These are phyloP conservation scores for Neostethus bicornis DNA, from an alignment of 2,797 vertebrate genomes.

Conservation along the genomic window DNA sequence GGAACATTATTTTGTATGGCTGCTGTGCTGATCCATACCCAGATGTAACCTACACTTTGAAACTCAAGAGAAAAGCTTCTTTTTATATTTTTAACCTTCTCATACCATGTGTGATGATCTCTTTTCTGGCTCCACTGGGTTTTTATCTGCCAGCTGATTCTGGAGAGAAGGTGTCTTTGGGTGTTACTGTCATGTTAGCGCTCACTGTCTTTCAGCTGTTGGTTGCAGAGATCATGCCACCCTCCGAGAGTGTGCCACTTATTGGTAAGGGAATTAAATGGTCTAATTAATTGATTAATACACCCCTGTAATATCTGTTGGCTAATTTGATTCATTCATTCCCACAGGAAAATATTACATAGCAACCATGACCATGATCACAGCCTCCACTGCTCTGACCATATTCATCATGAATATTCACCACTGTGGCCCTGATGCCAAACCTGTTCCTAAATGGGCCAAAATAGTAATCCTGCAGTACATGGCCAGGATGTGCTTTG, in stretches of 20 bases:
- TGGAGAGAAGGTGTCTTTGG: constrained; percentile 92
- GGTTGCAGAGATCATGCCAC: constrained; percentile 94
- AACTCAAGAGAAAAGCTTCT: constrained; percentile 86
- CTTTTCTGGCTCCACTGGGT: constrained; percentile 89
- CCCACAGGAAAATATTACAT: constrained; percentile 93
- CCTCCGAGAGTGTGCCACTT: constrained; percentile 90
- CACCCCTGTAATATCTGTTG: neutral
- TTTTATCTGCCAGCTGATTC: constrained; percentile 94
- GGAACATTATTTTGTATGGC: constrained; percentile 86
- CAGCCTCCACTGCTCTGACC: constrained; percentile 90
- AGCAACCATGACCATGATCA: constrained; percentile 95
- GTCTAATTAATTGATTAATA: neutral
- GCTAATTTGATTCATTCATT: constrained; percentile 15
- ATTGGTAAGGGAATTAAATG: constrained; percentile 82
- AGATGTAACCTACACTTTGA: constrained; percentile 89
- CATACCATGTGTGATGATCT: constrained; percentile 92
- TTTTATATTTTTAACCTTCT: constrained; percentile 94
- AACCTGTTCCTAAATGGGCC: constrained; percentile 89
- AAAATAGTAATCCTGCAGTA: constrained; percentile 84
- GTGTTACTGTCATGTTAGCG: constrained; percentile 91
- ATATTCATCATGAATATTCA: constrained; percentile 95
- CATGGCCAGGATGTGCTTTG: constrained; percentile 87
- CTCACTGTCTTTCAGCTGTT: constrained; percentile 94
- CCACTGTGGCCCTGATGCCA: constrained; percentile 89
- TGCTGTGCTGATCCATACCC: constrained; percentile 95